A percentile compares a stretch with the other conserved stretches of the same genome.
Evolutionary conservation across 2,888 invertebrate genomes (phyloP).

Genomic region (Cheilosia pagana): DNA sequence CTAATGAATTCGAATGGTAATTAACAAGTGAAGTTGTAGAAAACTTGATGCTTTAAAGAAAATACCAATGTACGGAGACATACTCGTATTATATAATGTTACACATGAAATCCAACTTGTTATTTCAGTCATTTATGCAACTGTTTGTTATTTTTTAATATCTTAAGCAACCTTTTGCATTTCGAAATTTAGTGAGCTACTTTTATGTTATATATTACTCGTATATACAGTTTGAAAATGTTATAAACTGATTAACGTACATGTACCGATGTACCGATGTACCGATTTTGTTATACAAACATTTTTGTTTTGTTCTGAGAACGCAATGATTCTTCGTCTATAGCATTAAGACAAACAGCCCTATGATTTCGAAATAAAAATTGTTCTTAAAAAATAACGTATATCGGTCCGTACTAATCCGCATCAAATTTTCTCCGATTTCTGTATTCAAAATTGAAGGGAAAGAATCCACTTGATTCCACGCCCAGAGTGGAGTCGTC

Average conservation of each 20-base stretch:
- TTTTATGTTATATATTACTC: background rate
- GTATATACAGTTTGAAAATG: constrained; percentile 47
- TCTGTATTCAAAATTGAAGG: constrained; percentile 64
- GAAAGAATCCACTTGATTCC: constrained; percentile 69
- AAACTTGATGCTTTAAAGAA: constrained; percentile 32
- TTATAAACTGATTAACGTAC: constrained; percentile 19
- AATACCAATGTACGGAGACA: constrained; percentile 12
- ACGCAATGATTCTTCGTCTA: constrained; percentile 53
- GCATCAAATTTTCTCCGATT: constrained; percentile 72
- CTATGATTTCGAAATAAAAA: constrained; percentile 55
- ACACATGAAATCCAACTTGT: background rate
- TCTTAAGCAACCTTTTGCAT: background rate
- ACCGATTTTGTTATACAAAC: background rate
- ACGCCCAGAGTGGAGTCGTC: constrained; percentile 60
- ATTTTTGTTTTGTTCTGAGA: background rate
- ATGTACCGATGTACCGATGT: constrained; percentile 10
- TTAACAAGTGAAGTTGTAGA: constrained; percentile 50
- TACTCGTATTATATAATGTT: background rate
- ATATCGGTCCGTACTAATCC: constrained; percentile 73
- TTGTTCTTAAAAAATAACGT: constrained; percentile 68
- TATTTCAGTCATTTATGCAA: constrained; percentile 5
- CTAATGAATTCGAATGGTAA: constrained; percentile 45
- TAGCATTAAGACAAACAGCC: constrained; percentile 46
- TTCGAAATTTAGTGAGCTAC: constrained; percentile 22
- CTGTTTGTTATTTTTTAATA: constrained; percentile 17